Evolutionary conservation across 2,113 vertebrate species (phyloP).

Genomic region (Cromileptes altivelis): DNA sequence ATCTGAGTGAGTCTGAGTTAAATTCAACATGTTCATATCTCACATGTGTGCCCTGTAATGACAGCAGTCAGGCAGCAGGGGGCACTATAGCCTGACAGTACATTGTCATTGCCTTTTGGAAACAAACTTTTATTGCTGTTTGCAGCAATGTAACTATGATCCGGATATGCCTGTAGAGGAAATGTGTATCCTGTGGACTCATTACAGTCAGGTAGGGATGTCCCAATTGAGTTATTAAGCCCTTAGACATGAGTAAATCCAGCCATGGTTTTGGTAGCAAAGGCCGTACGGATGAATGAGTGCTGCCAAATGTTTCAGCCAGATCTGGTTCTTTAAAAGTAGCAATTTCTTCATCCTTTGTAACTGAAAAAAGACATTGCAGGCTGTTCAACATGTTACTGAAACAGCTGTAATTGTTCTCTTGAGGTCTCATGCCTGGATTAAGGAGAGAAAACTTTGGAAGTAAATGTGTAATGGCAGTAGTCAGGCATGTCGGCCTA

Average conservation of each 20-base stretch:
- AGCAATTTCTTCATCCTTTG: background rate
- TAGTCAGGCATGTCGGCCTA: no score
- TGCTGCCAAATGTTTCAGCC: background rate
- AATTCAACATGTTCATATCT: background rate
- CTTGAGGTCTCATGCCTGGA: no score
- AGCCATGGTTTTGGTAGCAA: background rate
- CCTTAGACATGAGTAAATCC: background rate
- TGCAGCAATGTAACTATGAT: background rate
- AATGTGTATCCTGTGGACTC: background rate
- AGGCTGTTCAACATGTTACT: background rate
- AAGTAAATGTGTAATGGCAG: no score
- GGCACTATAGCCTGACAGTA: background rate
- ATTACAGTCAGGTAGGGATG: background rate
- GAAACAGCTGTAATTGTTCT: no score
- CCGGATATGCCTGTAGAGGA: no score
- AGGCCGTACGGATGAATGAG: background rate
- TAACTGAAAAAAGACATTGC: background rate
- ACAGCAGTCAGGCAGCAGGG: slow-evolving; percentile 34
- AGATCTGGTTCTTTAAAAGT: background rate
- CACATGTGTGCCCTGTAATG: background rate
- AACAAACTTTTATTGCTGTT: background rate
- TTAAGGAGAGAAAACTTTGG: no score
- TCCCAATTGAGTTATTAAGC: no score
- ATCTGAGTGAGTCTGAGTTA: background rate
- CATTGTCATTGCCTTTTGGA: background rate